Percentiles rank a stretch among this genome's conserved stretches.
Evolutionary conservation across 1,140 invertebrate genomes (phyloP).

Genomic region (Penaeus indicus): DNA sequence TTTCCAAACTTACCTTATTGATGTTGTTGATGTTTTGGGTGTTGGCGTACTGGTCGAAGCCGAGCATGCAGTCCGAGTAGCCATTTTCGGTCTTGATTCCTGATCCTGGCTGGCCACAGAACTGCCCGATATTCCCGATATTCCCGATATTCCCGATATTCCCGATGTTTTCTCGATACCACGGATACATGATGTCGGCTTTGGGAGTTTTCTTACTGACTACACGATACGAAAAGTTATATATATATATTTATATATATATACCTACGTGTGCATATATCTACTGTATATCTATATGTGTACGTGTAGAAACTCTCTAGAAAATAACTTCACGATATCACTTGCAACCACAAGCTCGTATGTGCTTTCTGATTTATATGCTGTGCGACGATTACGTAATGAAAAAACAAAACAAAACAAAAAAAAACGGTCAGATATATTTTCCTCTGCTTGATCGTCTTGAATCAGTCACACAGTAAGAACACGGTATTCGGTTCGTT

Average conservation of each 20-base stretch:
- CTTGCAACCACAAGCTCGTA: too few relatives aligned
- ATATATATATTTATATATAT: constrained; percentile 22
- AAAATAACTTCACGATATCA: too few relatives aligned
- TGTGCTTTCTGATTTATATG: too few relatives aligned
- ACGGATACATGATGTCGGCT: constrained; percentile 56
- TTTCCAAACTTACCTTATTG: constrained; percentile 45
- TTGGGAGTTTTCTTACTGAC: not conserved
- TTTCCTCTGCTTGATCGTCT: too few relatives aligned
- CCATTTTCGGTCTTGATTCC: constrained; percentile 60
- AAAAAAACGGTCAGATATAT: too few relatives aligned
- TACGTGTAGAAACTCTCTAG: too few relatives aligned
- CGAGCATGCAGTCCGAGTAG: constrained; percentile 57
- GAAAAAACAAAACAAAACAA: too few relatives aligned
- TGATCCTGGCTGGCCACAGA: constrained; percentile 51
- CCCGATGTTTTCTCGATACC: constrained; percentile 55
- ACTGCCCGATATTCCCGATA: constrained; percentile 56
- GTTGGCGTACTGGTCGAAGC: constrained; percentile 60
- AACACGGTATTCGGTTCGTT: too few relatives aligned
- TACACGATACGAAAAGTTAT: not conserved
- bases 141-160: constrained; percentile 55
- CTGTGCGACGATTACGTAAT: too few relatives aligned
- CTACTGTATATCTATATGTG: not conserved
- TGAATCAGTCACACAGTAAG: too few relatives aligned
- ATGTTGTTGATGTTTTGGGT: constrained; percentile 62
- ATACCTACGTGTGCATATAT: constrained; percentile 20